These are phyloP conservation scores for Ptychochromis oligacanthus DNA, from an alignment of 2,113 vertebrate species.

Conservation along the genomic window DNA sequence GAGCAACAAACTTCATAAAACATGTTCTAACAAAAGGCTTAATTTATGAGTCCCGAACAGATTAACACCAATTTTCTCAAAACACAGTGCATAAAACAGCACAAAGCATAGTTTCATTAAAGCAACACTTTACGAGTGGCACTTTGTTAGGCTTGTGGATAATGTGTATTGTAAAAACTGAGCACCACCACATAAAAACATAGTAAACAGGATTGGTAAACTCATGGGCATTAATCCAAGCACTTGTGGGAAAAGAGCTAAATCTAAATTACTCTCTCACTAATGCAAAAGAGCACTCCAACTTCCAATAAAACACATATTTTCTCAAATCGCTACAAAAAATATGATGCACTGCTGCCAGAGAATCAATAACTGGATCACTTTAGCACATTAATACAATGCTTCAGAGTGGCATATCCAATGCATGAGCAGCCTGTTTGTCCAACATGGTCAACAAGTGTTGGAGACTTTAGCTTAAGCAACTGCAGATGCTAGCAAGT, in stretches of 20 bases:
- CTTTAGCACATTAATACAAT: conserved; percentile 22
- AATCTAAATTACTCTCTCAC: conserved; percentile 38
- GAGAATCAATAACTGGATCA: conserved; percentile 18
- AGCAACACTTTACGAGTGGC: conserved; percentile 57
- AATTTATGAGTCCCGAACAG: conserved; percentile 52
- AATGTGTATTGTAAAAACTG: conserved; percentile 67
- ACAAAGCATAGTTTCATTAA: conserved; percentile 51
- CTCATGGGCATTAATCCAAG: conserved; percentile 35
- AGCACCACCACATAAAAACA: conserved; percentile 59
- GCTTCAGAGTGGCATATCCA: not conserved
- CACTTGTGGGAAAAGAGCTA: conserved; percentile 41
- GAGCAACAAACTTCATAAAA: conserved; percentile 34
- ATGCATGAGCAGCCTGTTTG: not conserved
- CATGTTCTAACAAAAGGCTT: conserved; percentile 42
- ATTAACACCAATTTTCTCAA: conserved; percentile 62
- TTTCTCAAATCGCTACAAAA: conserved; percentile 28
- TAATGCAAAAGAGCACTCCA: conserved; percentile 16
- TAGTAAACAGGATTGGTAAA: conserved; percentile 54
- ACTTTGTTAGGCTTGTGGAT: conserved; percentile 54
- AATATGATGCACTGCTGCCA: not conserved
- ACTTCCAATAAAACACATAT: conserved; percentile 7
- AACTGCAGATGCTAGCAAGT: conserved; percentile 1
- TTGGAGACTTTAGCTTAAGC: conserved; percentile 3
- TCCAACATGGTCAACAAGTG: conserved; percentile 35
- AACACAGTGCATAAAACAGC: conserved; percentile 51